Conservation (phyloP, 2,888 invertebrate genomes). For the Monoplex corrugatus region DNA sequence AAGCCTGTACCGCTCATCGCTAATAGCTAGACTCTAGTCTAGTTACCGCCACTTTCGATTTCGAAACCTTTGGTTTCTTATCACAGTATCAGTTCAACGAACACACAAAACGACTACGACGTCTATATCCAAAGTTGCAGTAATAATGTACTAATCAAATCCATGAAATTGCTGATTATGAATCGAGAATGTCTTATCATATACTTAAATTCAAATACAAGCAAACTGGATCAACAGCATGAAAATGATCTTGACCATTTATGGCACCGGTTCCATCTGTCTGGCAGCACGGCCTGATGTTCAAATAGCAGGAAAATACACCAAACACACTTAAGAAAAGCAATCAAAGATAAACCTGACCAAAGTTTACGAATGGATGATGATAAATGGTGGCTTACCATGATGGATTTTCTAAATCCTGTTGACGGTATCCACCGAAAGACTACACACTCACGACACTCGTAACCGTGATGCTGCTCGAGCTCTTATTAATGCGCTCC, state of each 20-base stretch:
- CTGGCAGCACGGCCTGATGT: not conserved
- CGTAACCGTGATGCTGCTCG: slow-evolving; percentile 9
- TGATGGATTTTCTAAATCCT: slow-evolving; percentile 37
- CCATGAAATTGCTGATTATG: no score
- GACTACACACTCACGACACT: not conserved
- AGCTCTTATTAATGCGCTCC: slow-evolving; percentile 18
- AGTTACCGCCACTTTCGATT: slow-evolving; percentile 1
- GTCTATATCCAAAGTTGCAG: no score
- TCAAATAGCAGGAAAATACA: not conserved
- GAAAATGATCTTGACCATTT: slow-evolving; percentile 43
- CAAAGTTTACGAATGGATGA: not conserved
- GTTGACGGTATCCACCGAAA: not conserved
- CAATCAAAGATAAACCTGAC: not conserved
- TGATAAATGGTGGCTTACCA: slow-evolving; percentile 23
- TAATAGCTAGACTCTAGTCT: no score
- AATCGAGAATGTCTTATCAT: no score
- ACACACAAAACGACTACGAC: no score
- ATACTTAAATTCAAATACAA: no score
- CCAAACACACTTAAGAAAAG: no score
- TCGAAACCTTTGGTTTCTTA: not conserved
- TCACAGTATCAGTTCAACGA: no score
- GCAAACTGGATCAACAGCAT: no score
- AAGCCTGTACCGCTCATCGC: no score
- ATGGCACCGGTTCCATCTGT: slow-evolving; percentile 23
- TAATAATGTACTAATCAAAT: no score